Conservation (phyloP, 2,113 vertebrate genomes). For the Uria aalge region DNA sequence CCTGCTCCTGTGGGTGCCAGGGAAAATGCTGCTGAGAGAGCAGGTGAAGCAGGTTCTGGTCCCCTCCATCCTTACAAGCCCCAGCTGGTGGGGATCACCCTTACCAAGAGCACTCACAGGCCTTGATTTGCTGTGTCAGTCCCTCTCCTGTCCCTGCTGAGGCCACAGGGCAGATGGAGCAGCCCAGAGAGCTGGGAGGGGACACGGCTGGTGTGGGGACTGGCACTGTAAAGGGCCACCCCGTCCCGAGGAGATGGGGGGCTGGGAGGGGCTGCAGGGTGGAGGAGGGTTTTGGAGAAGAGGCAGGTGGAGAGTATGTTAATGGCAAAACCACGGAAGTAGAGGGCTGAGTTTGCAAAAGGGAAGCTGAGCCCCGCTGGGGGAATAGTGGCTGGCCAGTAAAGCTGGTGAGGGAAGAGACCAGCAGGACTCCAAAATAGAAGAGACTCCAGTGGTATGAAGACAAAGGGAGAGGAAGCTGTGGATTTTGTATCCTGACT, state of each 20-base stretch:
- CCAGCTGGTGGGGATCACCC: background rate
- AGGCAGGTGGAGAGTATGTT: fast-evolving
- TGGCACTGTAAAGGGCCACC: fast-evolving
- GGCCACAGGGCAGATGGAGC: fast-evolving
- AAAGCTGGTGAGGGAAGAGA: background rate
- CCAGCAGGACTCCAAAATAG: fast-evolving
- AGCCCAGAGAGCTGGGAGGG: background rate
- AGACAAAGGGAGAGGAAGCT: background rate
- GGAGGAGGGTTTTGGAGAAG: fast-evolving
- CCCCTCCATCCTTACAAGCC: background rate
- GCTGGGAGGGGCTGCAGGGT: no score
- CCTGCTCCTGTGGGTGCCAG: background rate
- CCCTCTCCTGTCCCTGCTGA: fast-evolving
- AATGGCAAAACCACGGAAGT: background rate
- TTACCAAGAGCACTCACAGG: background rate
- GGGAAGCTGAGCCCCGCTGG: background rate
- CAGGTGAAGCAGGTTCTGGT: background rate
- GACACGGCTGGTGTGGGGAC: fast-evolving
- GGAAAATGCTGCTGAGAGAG: background rate
- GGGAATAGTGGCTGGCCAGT: background rate
- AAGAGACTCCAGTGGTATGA: background rate
- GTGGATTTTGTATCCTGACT: background rate
- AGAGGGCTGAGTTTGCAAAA: background rate
- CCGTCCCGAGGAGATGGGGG: background rate
- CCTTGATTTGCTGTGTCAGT: background rate